Base-by-base conservation (phyloP, 2,797 vertebrate species). In the Acanthornis magna region DNA sequence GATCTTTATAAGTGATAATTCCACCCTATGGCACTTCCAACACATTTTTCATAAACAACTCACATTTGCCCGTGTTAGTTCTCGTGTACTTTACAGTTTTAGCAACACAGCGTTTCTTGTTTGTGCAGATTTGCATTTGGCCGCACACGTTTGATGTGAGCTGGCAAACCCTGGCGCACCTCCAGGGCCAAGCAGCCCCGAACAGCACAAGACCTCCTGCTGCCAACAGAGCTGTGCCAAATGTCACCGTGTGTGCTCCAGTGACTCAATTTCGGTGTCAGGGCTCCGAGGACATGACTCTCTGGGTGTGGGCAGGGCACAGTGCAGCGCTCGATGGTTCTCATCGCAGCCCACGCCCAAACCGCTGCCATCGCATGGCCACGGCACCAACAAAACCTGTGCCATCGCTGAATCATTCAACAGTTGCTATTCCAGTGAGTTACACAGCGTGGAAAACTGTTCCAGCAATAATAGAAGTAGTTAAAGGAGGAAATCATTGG, bases 11-110 rank as follows among this genome's bases (percentile, higher is more conserved):
- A 94, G 91, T 81, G 83, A 81, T 82, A 94, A 95, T 88, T 90
- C 77, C 71, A 94, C 88, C 80, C 95, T 53, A 16, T 81, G 83
- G 90, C 93, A 90, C 54, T 90, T 86, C 58, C 73, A 84, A 94
- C 95, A 95, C 95, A 29, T 96, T 94, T 84, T 63, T 90, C 73
- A 86, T 48, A 88, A 95, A 89, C 91, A 94, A 50, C 70, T 95
- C 91, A 55, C 88, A 88, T 91, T 90, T 93, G 85, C 90, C 83
- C 16, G 5, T n/a, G 85, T 61, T 81, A 95, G 50, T 45, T 86
- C 76, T 91, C 58, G 16, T 86, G 85, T 86, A 51, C 91, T 93
- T 88, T 75, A 30, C 96, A 95, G 95, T 70, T 95, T 90, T 58
- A 94, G 93, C 91, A 90, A 81, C 85, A 36, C 91, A 7, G 72